A percentile compares a stretch with the other conserved stretches of the same genome.
Conservation (phyloP, 2,797 vertebrate species). For the Coccyzus lansbergi region DNA sequence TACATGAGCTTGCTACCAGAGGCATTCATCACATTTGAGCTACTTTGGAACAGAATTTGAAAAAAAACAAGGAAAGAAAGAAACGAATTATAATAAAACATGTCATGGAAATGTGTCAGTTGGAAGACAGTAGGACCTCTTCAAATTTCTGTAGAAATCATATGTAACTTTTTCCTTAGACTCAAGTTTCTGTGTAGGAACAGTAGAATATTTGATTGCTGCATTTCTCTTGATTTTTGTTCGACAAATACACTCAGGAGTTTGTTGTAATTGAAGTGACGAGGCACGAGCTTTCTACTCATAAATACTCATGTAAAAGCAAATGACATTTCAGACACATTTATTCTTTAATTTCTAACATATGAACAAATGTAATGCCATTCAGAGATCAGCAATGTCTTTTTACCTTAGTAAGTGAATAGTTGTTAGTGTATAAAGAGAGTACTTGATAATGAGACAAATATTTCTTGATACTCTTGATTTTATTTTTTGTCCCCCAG, state of each 20-base stretch:
- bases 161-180: background rate
- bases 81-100: background rate
- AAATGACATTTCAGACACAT: too few relatives aligned
- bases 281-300: background rate
- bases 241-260: background rate
- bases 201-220: background rate
- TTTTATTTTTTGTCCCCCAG: background rate
- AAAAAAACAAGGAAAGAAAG: background rate
- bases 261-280: background rate
- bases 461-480: background rate
- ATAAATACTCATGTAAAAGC: background rate
- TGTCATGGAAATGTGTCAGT: background rate
- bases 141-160: background rate
- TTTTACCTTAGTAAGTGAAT: background rate
- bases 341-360: background rate
- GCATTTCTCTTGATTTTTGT: background rate
- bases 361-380: background rate
- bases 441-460: background rate
- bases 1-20: background rate
- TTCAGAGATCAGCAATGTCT: background rate
- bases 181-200: background rate
- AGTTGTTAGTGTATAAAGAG: background rate
- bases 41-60: background rate
- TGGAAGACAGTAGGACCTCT: background rate
- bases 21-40: background rate